These are phyloP conservation scores for Euspilapteryx auroguttella DNA, from an alignment of 2,888 invertebrate genomes.

Conservation along the genomic window DNA sequence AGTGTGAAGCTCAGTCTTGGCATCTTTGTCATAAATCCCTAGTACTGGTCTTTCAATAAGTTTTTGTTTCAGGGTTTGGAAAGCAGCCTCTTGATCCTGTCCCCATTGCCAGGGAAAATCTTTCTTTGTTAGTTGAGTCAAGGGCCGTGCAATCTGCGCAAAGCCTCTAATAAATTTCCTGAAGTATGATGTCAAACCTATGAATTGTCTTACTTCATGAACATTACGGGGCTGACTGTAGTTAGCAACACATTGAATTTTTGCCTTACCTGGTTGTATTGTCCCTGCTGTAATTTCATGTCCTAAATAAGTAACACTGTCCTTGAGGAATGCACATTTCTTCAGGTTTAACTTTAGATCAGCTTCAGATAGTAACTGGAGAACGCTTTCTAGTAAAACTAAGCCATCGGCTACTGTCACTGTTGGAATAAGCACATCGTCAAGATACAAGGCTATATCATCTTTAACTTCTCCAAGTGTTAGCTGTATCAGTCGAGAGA, in stretches of 20 bases:
- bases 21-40: constrained; percentile 2
- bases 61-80: constrained; percentile 3
- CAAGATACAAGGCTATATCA: constrained; percentile 2
- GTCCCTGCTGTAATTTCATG: constrained; percentile 3
- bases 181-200: constrained; percentile 6
- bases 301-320: constrained; percentile 3
- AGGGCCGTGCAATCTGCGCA: constrained; percentile 6
- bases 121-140: constrained; percentile 7
- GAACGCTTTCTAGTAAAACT: constrained; percentile 5
- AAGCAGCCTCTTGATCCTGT: constrained; percentile 8
- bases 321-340: constrained; percentile 4
- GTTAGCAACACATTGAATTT: background rate
- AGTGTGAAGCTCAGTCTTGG: constrained; percentile 14
- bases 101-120: constrained; percentile 8
- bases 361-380: constrained; percentile 2
- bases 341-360: constrained; percentile 4
- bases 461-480: background rate
- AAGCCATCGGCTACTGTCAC: constrained; percentile 1
- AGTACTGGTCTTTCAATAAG: constrained; percentile 5
- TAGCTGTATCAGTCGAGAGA: constrained; percentile 1
- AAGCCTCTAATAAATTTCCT: constrained; percentile 4
- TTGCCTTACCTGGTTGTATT: background rate
- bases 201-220: constrained; percentile 6
- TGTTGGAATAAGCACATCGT: constrained; percentile 7
- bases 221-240: background rate